These are phyloP conservation scores for Tetranychus piercei DNA, from an alignment of 2,888 invertebrate species.

Conservation along the genomic window DNA sequence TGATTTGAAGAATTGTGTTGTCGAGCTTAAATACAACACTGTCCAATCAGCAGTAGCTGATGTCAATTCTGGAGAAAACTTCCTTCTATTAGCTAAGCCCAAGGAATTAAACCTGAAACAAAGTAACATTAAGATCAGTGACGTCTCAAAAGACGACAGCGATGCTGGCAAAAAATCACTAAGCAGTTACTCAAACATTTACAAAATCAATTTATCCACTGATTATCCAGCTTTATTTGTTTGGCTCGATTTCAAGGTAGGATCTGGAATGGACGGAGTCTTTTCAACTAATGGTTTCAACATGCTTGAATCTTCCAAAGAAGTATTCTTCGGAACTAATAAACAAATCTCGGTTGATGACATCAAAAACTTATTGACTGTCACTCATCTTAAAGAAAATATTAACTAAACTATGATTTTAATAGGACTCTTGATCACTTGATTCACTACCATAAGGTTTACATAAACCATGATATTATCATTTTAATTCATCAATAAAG, in stretches of 20 bases:
- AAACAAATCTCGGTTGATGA: too few species aligned
- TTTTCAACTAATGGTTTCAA: too few species aligned
- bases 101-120: background rate
- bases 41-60: background rate
- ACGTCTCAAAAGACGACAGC: background rate
- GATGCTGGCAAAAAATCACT: background rate
- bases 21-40: background rate
- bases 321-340: too few species aligned
- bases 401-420: too few species aligned
- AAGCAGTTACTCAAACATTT: background rate
- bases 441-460: too few species aligned
- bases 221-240: slow-evolving; percentile 45
- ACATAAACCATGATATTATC: too few species aligned
- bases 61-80: background rate
- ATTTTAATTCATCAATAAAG: too few species aligned
- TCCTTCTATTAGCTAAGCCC: background rate
- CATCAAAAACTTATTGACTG: too few species aligned
- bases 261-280: too few species aligned
- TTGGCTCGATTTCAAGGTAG: slow-evolving; percentile 34
- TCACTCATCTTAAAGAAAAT: too few species aligned
- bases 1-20: background rate
- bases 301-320: too few species aligned
- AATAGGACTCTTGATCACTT: too few species aligned
- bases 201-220: slow-evolving; percentile 11
- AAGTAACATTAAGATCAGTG: background rate